Conservation (phyloP, 1,140 invertebrate genomes). For the Apis cerana region DNA sequence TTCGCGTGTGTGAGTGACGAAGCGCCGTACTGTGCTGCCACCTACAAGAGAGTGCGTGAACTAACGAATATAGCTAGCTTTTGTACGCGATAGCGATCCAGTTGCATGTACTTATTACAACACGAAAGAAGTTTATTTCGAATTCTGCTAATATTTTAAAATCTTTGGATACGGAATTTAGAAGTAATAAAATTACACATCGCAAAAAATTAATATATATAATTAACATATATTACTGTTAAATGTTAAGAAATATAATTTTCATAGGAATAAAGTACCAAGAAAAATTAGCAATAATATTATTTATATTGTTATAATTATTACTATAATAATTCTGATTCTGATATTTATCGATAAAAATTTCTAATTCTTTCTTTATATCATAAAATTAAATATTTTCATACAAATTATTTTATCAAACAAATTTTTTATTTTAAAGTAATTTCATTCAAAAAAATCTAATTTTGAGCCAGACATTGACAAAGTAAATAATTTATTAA, state of each 20-base stretch:
- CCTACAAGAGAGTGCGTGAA: conserved; percentile 54
- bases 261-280: background rate
- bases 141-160: background rate
- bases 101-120: conserved; percentile 41
- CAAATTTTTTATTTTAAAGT: no score
- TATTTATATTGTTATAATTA: no score
- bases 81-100: conserved; percentile 60
- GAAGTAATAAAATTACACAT: background rate
- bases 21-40: conserved; percentile 61
- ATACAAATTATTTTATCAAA: background rate
- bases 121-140: conserved; percentile 31
- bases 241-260: background rate
- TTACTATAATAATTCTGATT: no score
- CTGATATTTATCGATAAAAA: background rate
- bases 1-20: conserved; percentile 3
- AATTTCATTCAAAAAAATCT: background rate
- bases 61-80: conserved; percentile 51
- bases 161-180: background rate
- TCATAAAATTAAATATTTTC: background rate
- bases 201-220: no score
- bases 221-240: no score
- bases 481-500: no score
- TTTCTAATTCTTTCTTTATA: background rate
- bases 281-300: no score
- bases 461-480: no score